Base-by-base conservation (phyloP, 2,113 vertebrate species). In the Carassius auratus region DNA sequence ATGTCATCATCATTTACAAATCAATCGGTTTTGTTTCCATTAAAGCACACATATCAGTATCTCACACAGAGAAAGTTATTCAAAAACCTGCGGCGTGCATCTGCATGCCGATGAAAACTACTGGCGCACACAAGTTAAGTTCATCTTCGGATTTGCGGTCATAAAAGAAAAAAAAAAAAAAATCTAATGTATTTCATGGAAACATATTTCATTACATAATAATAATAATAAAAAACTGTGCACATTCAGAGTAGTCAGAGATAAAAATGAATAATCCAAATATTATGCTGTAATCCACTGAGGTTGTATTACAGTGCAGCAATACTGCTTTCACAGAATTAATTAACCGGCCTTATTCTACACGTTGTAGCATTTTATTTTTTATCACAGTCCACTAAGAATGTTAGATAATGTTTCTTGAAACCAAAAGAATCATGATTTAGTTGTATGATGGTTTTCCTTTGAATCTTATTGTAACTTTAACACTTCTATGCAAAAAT, bases 151-250 rank as follows among this genome's bases (percentile, higher is more conserved):
- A 81, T 45, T 66, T 26, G n/a, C 76, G 13, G 30, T 61, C 57
- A 80, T 19, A 36, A 79, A 61, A 42, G 57, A 80, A 66, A 73
- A 76, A 76, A 55, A 76, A 76, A 76, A 76, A 66, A 81, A n/a
- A n/a, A n/a, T n/a, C n/a, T n/a, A n/a, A 23, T 9, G 4, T 15
- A 79, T 62, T 81, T 26, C 38, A 50, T 45, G 30, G n/a, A 66
- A 66, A 68, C 79, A 45, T 64, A 80, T 69, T 69, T 52, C 45
- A 52, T 81, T 81, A 36, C 23, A 81, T 81, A n/a, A 52, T 21
- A 52, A 38, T 38, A 38, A 38, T 38, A 38, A 38, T 30, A 48
- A 64, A 68, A 68, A 30, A 23, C n/a, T 68, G 79, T 33, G 42
- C 23, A 62, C 38, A 45, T 38, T 61, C 0, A 61, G 21, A 61